A percentile compares a stretch with the other conserved stretches of the same genome.
These are phyloP conservation scores for Microtus ochrogaster DNA, from an alignment of 2,113 vertebrate species.

Conservation along the genomic window DNA sequence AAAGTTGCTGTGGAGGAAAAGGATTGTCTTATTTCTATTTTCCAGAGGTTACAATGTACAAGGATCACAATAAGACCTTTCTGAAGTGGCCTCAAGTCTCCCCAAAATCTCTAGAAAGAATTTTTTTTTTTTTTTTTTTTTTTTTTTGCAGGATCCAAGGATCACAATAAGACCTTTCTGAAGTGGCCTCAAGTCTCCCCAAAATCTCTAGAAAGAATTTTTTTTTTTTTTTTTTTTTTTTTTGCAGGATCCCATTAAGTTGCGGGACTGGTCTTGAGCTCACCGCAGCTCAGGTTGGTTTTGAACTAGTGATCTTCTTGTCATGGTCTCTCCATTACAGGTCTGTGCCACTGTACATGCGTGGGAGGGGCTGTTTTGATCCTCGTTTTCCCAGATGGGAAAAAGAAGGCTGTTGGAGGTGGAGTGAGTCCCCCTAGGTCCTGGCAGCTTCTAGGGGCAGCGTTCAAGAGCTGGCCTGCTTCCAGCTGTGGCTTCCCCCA, in stretches of 20 bases:
- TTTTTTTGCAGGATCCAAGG: too few species aligned
- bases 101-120: neutral
- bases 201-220: neutral
- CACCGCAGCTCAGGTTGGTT: neutral
- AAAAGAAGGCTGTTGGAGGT: neutral
- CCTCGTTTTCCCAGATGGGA: neutral
- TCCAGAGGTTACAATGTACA: neutral
- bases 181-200: neutral
- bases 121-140: too few species aligned
- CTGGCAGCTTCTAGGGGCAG: neutral
- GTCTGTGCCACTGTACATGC: neutral
- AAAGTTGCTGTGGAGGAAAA: fast-evolving
- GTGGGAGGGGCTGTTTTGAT: neutral
- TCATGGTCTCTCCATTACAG: neutral
- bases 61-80: neutral
- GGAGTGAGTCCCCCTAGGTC: neutral
- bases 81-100: neutral
- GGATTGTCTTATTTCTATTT: neutral
- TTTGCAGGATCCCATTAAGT: neutral
- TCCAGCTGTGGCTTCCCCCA: neutral
- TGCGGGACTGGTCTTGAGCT: neutral
- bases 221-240: too few species aligned
- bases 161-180: fast-evolving
- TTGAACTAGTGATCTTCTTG: neutral
- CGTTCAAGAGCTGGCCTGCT: neutral